A percentile compares a stretch with the other conserved stretches of the same genome.
Conservation (phyloP, 2,113 vertebrate genomes). For the Ammodytes dubius region DNA sequence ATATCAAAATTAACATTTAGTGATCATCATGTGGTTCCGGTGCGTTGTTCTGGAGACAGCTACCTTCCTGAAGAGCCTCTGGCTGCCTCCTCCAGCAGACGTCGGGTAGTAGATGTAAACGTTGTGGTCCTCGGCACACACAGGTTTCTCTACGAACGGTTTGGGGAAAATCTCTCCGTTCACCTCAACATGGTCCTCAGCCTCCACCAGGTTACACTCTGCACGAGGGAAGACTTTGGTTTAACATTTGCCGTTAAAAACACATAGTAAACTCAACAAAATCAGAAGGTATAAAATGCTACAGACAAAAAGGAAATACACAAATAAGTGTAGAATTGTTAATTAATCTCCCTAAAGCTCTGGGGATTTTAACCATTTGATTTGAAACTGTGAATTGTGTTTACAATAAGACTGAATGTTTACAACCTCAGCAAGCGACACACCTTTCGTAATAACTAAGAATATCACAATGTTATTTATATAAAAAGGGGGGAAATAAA, state of each 20-base stretch:
- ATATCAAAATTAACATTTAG: neutral
- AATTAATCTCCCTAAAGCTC: neutral
- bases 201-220: conserved; percentile 96
- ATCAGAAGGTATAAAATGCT: neutral
- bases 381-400: too few species aligned
- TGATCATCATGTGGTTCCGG: neutral
- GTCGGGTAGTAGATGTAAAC: conserved; percentile 99
- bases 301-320: neutral
- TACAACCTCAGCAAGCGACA: neutral
- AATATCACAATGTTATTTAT: neutral
- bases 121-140: conserved; percentile 97
- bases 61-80: conserved; percentile 98
- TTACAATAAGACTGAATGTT: neutral
- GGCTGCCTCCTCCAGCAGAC: conserved; percentile 96
- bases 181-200: conserved; percentile 96
- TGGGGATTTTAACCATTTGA: neutral
- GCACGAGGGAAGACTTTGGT: conserved; percentile 4
- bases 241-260: neutral
- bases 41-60: neutral
- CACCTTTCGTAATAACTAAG: too few species aligned
- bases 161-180: conserved; percentile 96
- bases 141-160: conserved; percentile 98
- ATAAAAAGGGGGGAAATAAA: neutral
- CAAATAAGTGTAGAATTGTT: neutral
- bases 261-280: neutral